Conservation (phyloP, 2,888 invertebrate genomes). For the Drosophila suboccidentalis region DNA sequence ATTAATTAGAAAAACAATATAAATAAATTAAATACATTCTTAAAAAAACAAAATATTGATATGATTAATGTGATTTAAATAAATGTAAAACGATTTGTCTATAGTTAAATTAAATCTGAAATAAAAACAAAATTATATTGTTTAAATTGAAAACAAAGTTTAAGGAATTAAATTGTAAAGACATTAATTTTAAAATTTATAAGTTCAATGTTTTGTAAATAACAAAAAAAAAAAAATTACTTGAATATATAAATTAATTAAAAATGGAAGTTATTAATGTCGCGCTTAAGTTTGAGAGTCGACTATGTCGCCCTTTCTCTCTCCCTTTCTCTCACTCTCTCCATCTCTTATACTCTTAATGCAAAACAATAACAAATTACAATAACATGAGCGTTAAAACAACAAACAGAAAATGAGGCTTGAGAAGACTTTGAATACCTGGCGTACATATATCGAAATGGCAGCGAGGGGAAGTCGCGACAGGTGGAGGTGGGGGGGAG, state of each 20-base stretch:
- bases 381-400: conserved; percentile 6
- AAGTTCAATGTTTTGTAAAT: too few relatives aligned
- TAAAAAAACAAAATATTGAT: too few relatives aligned
- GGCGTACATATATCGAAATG: neutral
- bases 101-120: too few relatives aligned
- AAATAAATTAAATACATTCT: too few relatives aligned
- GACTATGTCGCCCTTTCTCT: neutral
- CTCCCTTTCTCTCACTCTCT: neutral
- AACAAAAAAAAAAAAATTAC: too few relatives aligned
- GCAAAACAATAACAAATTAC: conserved; percentile 4
- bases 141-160: too few relatives aligned
- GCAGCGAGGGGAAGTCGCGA: neutral
- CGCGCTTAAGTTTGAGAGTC: neutral
- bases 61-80: too few relatives aligned
- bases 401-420: conserved; percentile 25
- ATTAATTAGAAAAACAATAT: too few relatives aligned
- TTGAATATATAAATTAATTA: neutral
- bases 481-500: neutral
- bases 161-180: too few relatives aligned
- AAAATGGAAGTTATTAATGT: conserved; percentile 1
- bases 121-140: too few relatives aligned
- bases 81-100: too few relatives aligned
- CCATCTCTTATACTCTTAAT: neutral
- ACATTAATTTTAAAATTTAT: too few relatives aligned
- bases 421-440: conserved; percentile 17